Evolutionary conservation across 2,113 vertebrate species (phyloP).

Genomic region (Lycaon pictus): DNA sequence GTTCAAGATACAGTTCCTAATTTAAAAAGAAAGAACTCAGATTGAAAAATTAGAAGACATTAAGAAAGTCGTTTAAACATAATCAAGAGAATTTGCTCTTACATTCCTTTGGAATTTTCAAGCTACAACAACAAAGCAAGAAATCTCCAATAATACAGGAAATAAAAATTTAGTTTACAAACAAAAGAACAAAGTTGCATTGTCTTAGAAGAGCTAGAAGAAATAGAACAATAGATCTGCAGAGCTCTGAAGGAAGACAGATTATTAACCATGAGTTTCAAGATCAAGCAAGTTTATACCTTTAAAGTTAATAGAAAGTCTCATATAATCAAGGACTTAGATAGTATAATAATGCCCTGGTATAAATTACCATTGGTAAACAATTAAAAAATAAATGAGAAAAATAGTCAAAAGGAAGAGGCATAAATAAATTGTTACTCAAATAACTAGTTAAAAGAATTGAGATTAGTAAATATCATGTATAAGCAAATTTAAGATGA

Average conservation of each 20-base stretch:
- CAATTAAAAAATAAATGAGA: neutral
- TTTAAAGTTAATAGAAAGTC: neutral
- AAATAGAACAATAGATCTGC: neutral
- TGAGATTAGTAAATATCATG: neutral
- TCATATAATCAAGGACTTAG: neutral
- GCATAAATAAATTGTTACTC: neutral
- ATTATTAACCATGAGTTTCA: neutral
- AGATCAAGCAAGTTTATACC: neutral
- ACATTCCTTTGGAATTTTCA: neutral
- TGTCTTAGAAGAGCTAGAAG: neutral
- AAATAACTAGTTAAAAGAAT: neutral
- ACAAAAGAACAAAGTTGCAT: neutral
- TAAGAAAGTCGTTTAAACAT: neutral
- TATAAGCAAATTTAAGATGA: neutral
- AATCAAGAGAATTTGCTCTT: neutral
- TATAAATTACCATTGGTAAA: neutral
- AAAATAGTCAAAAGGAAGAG: neutral
- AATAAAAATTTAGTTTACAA: neutral
- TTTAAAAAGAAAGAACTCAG: neutral
- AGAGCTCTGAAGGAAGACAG: neutral
- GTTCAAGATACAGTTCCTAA: neutral
- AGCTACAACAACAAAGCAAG: neutral
- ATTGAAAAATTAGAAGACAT: neutral
- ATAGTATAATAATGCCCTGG: neutral
- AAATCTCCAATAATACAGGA: neutral